phyloP scores from a whole-genome alignment of 2,113 vertebrate genomes.

The Osmerus eperlanus region DNA sequence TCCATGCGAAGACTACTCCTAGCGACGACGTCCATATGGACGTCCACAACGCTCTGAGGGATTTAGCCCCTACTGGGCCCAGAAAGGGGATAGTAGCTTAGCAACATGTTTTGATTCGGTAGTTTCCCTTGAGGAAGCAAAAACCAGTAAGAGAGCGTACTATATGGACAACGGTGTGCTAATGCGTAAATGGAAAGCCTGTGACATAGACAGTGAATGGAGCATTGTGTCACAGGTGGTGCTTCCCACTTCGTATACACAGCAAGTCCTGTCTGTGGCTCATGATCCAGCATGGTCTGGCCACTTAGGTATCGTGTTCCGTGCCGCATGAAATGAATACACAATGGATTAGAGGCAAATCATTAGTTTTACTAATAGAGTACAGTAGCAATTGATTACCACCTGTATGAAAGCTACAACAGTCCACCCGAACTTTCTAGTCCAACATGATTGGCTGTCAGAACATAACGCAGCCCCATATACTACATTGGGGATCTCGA shows the following conservation, averaged over 20 bases:
- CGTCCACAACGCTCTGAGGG: too few relatives aligned
- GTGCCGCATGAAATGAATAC: too few relatives aligned
- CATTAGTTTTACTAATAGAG: too few relatives aligned
- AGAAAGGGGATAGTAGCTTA: not conserved
- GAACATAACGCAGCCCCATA: too few relatives aligned
- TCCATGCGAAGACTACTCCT: too few relatives aligned
- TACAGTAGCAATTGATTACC: too few relatives aligned
- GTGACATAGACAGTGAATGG: not conserved
- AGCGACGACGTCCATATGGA: too few relatives aligned
- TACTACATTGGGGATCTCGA: not conserved
- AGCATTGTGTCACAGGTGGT: not conserved
- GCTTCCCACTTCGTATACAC: not conserved
- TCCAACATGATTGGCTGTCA: too few relatives aligned
- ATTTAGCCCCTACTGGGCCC: not conserved
- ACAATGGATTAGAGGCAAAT: too few relatives aligned
- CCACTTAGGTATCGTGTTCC: not conserved
- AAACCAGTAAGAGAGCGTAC: not conserved
- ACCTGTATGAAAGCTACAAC: too few relatives aligned
- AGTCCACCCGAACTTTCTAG: too few relatives aligned
- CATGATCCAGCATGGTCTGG: not conserved
- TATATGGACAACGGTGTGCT: not conserved
- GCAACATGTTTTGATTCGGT: slow-evolving; percentile 11
- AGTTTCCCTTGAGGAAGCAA: not conserved
- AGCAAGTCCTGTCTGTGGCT: not conserved
- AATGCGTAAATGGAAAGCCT: not conserved